phyloP scores from a whole-genome alignment of 2,888 invertebrate genomes.

The Aphodius granarius region DNA sequence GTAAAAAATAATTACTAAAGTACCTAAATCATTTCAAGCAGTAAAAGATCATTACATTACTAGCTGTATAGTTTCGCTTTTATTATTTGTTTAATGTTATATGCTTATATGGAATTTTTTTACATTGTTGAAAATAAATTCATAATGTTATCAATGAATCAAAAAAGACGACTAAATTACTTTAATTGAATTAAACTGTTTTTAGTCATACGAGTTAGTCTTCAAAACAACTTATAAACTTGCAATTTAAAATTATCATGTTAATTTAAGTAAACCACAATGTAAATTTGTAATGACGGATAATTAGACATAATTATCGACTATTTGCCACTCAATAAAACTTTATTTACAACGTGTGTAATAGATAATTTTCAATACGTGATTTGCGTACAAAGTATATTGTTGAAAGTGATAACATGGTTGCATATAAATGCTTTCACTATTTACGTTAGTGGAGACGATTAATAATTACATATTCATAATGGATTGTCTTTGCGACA shows the following conservation, averaged over 20 bases:
- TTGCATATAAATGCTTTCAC: not conserved
- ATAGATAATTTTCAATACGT: not conserved
- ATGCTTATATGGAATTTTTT: too few species aligned
- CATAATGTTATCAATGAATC: not conserved
- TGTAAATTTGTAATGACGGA: not conserved
- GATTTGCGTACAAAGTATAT: not conserved
- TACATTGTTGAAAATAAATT: too few species aligned
- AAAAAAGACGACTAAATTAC: not conserved
- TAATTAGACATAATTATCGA: not conserved
- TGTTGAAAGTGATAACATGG: not conserved
- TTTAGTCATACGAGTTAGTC: not conserved
- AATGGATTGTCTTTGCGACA: not conserved
- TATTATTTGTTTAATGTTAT: too few species aligned
- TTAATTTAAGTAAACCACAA: not conserved
- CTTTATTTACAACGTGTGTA: not conserved
- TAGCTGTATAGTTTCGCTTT: too few species aligned
- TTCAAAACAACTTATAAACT: not conserved
- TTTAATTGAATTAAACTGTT: not conserved
- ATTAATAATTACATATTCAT: not conserved
- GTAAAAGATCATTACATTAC: too few species aligned
- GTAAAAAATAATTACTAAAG: constrained; percentile 1
- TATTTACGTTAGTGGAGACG: not conserved
- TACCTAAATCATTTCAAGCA: too few species aligned
- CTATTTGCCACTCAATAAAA: not conserved
- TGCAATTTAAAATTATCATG: not conserved